Base-by-base conservation (phyloP, 2,113 vertebrate genomes). In the Caloenas nicobarica region DNA sequence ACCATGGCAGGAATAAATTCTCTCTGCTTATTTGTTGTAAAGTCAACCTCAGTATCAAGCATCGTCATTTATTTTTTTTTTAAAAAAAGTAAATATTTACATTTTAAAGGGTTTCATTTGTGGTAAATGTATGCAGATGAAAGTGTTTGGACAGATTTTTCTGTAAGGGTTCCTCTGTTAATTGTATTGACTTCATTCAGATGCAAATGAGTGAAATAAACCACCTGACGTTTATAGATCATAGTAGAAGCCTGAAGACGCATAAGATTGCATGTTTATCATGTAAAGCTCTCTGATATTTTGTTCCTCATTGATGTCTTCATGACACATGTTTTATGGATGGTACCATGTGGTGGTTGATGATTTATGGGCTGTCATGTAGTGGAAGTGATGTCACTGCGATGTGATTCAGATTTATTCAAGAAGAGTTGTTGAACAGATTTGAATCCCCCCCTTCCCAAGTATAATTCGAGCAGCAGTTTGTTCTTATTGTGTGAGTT, bases 371-470 rank as follows among this genome's bases (percentile, higher is more conserved):
- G 50, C 88, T 90, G 71, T 92, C 95, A 31, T 65, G 70, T 60
- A 86, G 36, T 84, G 91, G 95, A 97, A 96, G 92, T 96, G 94
- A 94, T 72, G 80, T 97, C 94, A 95, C 78, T 96, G 38, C 31
- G 68, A 23, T 71, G 70, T 73, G 73, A 90, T 89, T 90, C 81
- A 82, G 50, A 93, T 86, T 71, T 85, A 83, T 91, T 88, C 88
- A 93, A 88, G 89, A 86, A 71, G 87, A 85, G 66, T 89, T 89
- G 56, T 79, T 60, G 57, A 90, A 87, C 42, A 38, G 65, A 79
- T 86, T 78, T 50, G 65, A 70, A 36, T 70, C 2, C 7, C n/a
- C 7, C n/a, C 38, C 17, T 31, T 42, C 57, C 25, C 76, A 73
- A 40, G 48, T 79, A 58, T 50, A 92, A 92, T 84, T 95, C 81